Base-by-base conservation (phyloP, 2,113 vertebrate genomes). In the Lophius piscatorius region DNA sequence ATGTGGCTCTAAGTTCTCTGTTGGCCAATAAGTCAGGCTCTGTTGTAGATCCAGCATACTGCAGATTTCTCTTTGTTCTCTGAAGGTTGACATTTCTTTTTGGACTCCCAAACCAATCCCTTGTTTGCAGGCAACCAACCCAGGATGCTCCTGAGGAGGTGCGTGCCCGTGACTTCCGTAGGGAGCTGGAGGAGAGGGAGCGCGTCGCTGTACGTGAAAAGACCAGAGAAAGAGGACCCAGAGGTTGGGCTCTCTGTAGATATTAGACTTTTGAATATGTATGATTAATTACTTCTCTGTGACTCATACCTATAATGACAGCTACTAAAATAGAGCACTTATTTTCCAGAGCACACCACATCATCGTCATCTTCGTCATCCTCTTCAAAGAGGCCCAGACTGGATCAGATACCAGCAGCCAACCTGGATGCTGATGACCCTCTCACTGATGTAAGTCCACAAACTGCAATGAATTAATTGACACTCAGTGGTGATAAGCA, bases 341-440 rank as follows among this genome's bases (percentile, higher is more conserved):
- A 46, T 84, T 23, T 68, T 35, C 1, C 10, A 99, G 97, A 99
- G 51, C 97, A 98, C 70, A 96, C 96, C 55, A 95, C 94, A 18
- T 96, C 95, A 3, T 92, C 91, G 0, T 91, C 91, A 2, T 87
- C 84, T 0, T 84, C 82, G 1, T 97, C 96, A 1, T 98, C 96
- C 0, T 93, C 98, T 24, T 98, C 97, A 18, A 99, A 99, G 88
- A 94, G 98, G 41, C 96, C 96, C 64, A 92, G 96, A 3, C 85
- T 99, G 58, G 97, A 99, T 86, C 97, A 99, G 87, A 98, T 99
- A 80, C 96, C 96, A 61, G 97, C 97, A 2, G 97, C 96, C 63
- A 98, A 98, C 84, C 92, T 98, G 24, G 97, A 98, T 80, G 97
- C 97, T 3, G 97, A 99, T 12, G 97, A 99, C 59, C 97, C 97